These are phyloP conservation scores for Cataglyphis cursor DNA, from an alignment of 2,888 invertebrate species.

Conservation along the genomic window DNA sequence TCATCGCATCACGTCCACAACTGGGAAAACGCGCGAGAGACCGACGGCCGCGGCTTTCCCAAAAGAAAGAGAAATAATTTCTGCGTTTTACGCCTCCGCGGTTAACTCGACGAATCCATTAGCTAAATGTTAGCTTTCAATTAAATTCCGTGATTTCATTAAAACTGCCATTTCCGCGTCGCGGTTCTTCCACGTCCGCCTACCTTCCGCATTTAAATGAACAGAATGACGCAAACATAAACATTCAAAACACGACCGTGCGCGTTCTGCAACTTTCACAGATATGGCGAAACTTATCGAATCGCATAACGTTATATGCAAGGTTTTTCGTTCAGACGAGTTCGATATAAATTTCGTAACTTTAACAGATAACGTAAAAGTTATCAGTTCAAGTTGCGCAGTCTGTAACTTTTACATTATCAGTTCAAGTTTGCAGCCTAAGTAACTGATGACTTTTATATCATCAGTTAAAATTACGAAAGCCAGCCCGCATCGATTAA, in stretches of 20 bases:
- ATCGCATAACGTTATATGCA: neutral
- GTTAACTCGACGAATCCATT: constrained; percentile 54
- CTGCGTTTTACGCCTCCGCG: constrained; percentile 44
- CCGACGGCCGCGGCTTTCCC: constrained; percentile 29
- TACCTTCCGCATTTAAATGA: neutral
- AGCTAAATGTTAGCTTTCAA: constrained; percentile 55
- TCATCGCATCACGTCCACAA: constrained; percentile 60
- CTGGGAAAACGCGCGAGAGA: constrained; percentile 56
- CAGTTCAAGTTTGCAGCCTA: constrained; percentile 33
- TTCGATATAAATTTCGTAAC: constrained; percentile 15
- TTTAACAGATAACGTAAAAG: constrained; percentile 33
- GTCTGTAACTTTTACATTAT: constrained; percentile 27
- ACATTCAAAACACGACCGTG: neutral
- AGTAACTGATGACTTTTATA: constrained; percentile 16
- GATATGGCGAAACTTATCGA: constrained; percentile 17
- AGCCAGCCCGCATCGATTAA: constrained; percentile 13
- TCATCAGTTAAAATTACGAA: constrained; percentile 34
- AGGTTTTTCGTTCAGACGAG: constrained; percentile 15
- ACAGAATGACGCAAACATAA: neutral
- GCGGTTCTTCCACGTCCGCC: neutral
- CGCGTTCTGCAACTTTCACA: constrained; percentile 2
- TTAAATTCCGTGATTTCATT: constrained; percentile 51
- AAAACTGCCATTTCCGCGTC: constrained; percentile 23
- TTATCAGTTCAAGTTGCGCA: constrained; percentile 37
- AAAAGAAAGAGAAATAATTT: constrained; percentile 43